Evolutionary conservation across 2,797 vertebrate species (phyloP).

Genomic region (Sebastes melanostomus): DNA sequence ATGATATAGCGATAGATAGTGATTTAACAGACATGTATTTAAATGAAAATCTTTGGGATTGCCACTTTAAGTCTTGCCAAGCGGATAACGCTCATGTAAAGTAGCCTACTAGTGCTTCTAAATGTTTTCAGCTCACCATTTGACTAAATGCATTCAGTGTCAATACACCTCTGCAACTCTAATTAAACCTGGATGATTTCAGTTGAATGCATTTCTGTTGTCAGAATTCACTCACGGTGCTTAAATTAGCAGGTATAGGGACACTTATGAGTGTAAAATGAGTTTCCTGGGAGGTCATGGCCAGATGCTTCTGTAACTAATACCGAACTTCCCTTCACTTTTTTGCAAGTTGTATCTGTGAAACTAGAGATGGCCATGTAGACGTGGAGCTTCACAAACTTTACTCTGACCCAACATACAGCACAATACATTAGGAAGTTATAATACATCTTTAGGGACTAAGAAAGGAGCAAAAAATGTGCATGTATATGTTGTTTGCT

Average conservation of each 20-base stretch:
- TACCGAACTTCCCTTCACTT: background rate
- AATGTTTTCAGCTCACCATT: background rate
- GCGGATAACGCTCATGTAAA: background rate
- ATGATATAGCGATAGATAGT: too few species aligned
- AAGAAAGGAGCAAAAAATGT: background rate
- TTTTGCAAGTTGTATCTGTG: background rate
- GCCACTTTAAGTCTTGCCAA: background rate
- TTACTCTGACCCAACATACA: background rate
- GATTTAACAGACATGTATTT: too few species aligned
- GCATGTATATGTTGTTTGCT: background rate
- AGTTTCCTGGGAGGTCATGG: background rate
- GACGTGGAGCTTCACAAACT: background rate
- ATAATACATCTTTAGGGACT: background rate
- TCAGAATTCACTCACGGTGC: background rate
- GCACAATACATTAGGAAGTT: background rate
- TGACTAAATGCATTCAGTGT: background rate
- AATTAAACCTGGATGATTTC: background rate
- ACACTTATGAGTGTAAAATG: background rate
- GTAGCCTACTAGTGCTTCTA: background rate
- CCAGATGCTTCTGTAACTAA: background rate
- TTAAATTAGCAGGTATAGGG: background rate
- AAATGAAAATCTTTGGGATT: too few species aligned
- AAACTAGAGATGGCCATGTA: background rate
- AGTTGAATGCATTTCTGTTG: background rate
- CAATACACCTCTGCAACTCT: background rate